Conservation (phyloP, 2,113 vertebrate species). For the Nycticorax nycticorax region DNA sequence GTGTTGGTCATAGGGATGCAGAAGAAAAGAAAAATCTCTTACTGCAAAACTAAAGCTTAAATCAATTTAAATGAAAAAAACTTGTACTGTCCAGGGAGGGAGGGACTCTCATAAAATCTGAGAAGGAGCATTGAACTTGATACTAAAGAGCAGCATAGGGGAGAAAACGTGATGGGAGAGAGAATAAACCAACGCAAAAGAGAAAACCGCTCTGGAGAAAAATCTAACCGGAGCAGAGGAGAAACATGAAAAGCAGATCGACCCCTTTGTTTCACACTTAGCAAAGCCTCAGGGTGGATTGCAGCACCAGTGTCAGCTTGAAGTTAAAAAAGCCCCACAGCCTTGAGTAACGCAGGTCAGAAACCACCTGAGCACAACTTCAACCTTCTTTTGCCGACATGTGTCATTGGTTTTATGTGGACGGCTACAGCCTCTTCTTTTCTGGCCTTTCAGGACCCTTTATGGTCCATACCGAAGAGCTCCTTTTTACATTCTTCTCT, state of each 20-base stretch:
- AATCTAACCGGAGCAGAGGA: neutral
- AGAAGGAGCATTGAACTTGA: neutral
- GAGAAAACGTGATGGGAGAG: neutral
- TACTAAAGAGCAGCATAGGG: neutral
- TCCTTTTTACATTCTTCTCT: neutral
- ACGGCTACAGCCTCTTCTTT: neutral
- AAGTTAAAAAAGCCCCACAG: neutral
- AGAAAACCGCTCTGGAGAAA: neutral
- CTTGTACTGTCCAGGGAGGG: neutral
- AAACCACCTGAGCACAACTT: neutral
- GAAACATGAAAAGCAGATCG: slow-evolving; percentile 17
- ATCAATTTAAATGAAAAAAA: neutral
- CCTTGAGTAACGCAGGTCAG: neutral
- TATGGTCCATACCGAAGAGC: neutral
- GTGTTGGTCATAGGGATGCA: neutral
- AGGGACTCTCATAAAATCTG: neutral
- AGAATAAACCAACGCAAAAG: slow-evolving; percentile 3
- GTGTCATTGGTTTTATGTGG: neutral
- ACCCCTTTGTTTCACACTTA: slow-evolving; percentile 35
- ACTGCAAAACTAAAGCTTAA: slow-evolving; percentile 19
- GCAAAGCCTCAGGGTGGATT: neutral
- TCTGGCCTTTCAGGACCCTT: neutral
- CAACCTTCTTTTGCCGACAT: neutral
- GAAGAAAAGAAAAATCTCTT: slow-evolving; percentile 4
- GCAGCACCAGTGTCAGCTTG: neutral